Conservation (phyloP, 2,888 invertebrate species). For the Laspeyria flexula region DNA sequence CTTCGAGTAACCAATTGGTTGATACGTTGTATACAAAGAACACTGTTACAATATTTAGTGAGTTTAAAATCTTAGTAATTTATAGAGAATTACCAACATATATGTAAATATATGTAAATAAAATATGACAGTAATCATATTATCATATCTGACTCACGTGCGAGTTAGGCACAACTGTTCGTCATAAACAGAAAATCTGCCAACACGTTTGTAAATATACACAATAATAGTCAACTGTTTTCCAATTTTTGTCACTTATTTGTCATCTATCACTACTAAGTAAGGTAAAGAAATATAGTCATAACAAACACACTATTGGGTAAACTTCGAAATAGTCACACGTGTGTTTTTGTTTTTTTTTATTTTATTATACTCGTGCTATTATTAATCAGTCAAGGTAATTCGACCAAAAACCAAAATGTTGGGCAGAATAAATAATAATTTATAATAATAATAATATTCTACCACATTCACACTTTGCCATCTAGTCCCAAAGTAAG, state of each 20-base stretch:
- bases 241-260: not conserved
- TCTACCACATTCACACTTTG: no score
- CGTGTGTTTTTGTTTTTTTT: no score
- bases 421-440: no score
- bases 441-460: no score
- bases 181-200: not conserved
- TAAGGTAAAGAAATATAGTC: not conserved
- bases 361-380: no score
- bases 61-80: not conserved
- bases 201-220: not conserved
- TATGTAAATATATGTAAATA: not conserved
- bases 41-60: not conserved
- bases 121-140: not conserved
- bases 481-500: no score
- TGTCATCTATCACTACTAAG: not conserved
- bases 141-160: conserved; percentile 2
- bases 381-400: no score
- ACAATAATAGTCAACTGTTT: not conserved
- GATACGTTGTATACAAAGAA: no score
- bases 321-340: no score
- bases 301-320: no score
- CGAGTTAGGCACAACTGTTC: not conserved
- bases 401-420: no score
- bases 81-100: not conserved
- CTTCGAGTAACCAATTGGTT: not conserved